Base-by-base conservation (phyloP, 2,797 vertebrate species). In the Crenichthys baileyi region DNA sequence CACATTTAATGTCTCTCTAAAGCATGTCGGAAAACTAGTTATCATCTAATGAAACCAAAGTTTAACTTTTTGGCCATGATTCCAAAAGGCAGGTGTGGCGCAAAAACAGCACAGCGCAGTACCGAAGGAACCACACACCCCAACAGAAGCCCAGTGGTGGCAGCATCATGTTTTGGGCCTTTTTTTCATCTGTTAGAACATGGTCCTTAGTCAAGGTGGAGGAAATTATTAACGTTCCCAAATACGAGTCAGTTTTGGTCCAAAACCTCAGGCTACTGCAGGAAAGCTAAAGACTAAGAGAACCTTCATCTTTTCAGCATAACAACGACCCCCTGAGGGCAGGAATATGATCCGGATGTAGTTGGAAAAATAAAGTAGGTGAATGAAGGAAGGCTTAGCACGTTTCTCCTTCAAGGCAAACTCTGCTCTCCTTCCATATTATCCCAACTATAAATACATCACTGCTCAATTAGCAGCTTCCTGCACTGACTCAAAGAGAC, bases 361-460 rank as follows among this genome's bases (percentile, higher is more conserved):
- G 29, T n/a, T 53, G 58, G 51, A 18, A 48, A 67, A 75, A 58
- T 55, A 48, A 71, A 73, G 74, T 22, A 71, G 80, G 63, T 20
- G 72, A 77, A 44, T 51, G 56, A 79, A 74, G 71, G 48, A 80
- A 81, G 50, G 74, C 39, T 77, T 67, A 74, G 82, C 92, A 92
- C 91, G 88, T 72, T 79, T 70, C 73, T 79, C 90, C 88, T 90
- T 79, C 68, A 61, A 88, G 93, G 82, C 75, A 90, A 90, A 87
- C 78, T 41, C 73, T 85, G 85, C 76, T 87, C 87, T 86, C 80
- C 78, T 85, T 90, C 73, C 80, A 79, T 76, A 61, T 76, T 71
- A 83, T 87, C 48, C 65, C 53, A 58, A 76, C 85, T 91, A 93
- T 88, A 90, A 93, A 93, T 92, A 92, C 83, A 79, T 56, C 77